phyloP scores from a whole-genome alignment of 2,113 vertebrate genomes.

The Ellobius talpinus region DNA sequence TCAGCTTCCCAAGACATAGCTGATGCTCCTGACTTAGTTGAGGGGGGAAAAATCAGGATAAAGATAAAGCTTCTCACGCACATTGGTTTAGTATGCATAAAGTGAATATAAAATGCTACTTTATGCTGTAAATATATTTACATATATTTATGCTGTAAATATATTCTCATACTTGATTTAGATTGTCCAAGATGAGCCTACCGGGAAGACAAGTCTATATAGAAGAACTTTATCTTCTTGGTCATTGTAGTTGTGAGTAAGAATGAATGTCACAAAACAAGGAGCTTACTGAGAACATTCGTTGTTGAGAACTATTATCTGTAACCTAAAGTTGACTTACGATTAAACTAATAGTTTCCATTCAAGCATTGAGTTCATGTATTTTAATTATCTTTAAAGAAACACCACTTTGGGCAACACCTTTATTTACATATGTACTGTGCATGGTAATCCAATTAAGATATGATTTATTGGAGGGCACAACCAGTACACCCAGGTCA shows the following conservation, averaged over 20 bases:
- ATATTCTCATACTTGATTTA: neutral
- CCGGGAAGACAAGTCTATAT: neutral
- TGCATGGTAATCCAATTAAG: neutral
- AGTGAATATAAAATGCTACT: neutral
- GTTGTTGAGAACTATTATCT: neutral
- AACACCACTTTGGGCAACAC: neutral
- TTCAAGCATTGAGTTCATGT: neutral
- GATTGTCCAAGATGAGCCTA: neutral
- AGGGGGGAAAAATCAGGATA: neutral
- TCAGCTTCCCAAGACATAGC: neutral
- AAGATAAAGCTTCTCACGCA: neutral
- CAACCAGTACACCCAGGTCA: neutral
- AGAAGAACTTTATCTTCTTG: slow-evolving; percentile 7
- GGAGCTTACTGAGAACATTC: neutral
- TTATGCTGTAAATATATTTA: slow-evolving; percentile 26
- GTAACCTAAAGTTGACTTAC: neutral
- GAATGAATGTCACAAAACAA: slow-evolving; percentile 3
- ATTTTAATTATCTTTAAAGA: slow-evolving; percentile 25
- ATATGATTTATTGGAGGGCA: neutral
- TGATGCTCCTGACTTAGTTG: neutral
- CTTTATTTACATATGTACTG: neutral
- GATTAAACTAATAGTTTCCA: neutral
- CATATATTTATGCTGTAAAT: slow-evolving; percentile 51
- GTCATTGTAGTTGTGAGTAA: neutral
- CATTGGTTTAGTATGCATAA: neutral